Evolutionary conservation across 2,797 vertebrate genomes (phyloP).

Genomic region (Amphiprion clarkii): DNA sequence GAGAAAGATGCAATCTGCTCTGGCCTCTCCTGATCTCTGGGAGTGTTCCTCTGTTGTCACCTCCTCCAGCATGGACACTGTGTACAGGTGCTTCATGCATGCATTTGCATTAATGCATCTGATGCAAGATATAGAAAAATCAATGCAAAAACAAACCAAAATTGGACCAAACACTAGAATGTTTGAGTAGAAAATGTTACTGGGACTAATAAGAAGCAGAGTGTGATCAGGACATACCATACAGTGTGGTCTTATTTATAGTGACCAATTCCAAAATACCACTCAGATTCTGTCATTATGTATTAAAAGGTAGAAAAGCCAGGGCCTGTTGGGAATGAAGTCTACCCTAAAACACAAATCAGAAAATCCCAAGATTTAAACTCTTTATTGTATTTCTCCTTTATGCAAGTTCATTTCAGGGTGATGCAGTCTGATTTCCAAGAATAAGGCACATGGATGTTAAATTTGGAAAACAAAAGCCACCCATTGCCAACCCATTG

Average conservation of each 20-base stretch:
- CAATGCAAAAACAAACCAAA: slow-evolving; percentile 32
- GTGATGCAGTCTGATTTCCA: slow-evolving; percentile 15
- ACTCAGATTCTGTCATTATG: slow-evolving; percentile 65
- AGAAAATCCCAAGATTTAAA: slow-evolving; percentile 16
- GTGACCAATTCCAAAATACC: slow-evolving; percentile 52
- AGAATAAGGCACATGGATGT: slow-evolving; percentile 4
- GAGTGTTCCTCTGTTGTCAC: slow-evolving; percentile 44
- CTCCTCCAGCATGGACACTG: slow-evolving; percentile 10
- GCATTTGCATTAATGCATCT: slow-evolving; percentile 68
- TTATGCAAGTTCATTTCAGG: slow-evolving; percentile 2
- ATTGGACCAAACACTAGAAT: slow-evolving; percentile 33
- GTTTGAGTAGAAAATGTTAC: slow-evolving; percentile 24
- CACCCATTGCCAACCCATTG: background rate
- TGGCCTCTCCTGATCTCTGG: slow-evolving; percentile 35
- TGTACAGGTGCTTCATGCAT: slow-evolving; percentile 60
- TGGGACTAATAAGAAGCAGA: slow-evolving; percentile 59
- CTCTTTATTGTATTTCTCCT: background rate
- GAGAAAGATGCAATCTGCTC: slow-evolving; percentile 20
- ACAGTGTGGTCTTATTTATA: slow-evolving; percentile 46
- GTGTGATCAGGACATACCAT: slow-evolving; percentile 41
- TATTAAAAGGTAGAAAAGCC: slow-evolving; percentile 38
- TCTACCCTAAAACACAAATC: slow-evolving; percentile 9
- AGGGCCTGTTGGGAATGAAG: slow-evolving; percentile 22
- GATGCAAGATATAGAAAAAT: background rate
- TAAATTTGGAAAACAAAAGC: slow-evolving; percentile 15